Base-by-base conservation (phyloP, 2,888 invertebrate species). In the Cryptus viduatorius region DNA sequence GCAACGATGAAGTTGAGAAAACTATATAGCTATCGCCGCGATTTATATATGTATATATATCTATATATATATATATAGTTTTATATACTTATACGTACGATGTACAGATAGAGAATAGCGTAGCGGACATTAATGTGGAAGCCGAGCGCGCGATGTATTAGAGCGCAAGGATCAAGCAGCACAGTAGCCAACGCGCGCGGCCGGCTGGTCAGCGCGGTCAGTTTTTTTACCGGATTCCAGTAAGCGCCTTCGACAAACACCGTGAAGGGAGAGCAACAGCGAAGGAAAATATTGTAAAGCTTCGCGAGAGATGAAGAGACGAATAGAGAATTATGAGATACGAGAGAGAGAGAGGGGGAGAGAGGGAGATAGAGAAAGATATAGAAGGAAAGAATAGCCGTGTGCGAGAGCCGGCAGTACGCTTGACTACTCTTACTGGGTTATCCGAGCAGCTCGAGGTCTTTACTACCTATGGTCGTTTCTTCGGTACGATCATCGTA, bases 241-340 rank as follows among this genome's bases (percentile, higher is more conserved):
- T 92, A 92, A 37, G 92, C 92, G 91, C 92, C 92, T 91, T 91
- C 91, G 90, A 92, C 91, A 92, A 92, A 92, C 91, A 91, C 90
- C 90, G 87, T 79, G 73, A 85, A 88, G 86, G 81, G 82, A 87
- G 86, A 72, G 44, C 48, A 59, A 68, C 72, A 76, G 59, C 53
- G 65, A 80, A 50, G 50, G 31, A 76, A 14, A 56, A 67, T n/a
- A 59, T 53, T 53, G 67, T 31, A 67, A 79, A 67, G 79, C 79
- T 44, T 65, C 46, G 65, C 68, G 79, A 68, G 72, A 46, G 72
- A 78, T 82, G 79, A 69, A 24, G 68, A 80, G 84, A 53, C 68
- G 72, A 65, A 37, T 37, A 37, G 80, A 84, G 80, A 80, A 80
- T 84, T 80, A 84, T 75, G 84, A 85, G 82, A 56, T 37, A 37